Evolutionary conservation across 2,113 vertebrate species (phyloP), one percentile per base, ranked within the genome.

Genomic region (Candoia aspera): DNA sequence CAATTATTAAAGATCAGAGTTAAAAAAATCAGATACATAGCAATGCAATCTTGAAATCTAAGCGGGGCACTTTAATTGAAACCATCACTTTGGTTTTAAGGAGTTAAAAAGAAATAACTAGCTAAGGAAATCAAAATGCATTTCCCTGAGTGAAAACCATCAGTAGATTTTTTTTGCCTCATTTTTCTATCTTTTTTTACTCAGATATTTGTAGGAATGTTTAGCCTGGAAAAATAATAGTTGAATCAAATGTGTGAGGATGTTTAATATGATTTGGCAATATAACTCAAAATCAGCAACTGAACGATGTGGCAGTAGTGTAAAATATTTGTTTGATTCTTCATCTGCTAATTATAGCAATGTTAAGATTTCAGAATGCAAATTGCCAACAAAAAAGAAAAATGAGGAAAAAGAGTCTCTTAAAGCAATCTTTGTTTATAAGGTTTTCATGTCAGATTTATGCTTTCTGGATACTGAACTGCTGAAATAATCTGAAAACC

Each of bases 241-340:
- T 93, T 95, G 95, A 96, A 94, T 95, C 84, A 42, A 95, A 94
- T 95, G 94, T 96, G 93, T 95, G 94, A 93, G 94, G 91, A 95
- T 94, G 94, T 94, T 96, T 96, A 96, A 96, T 95, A 95, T 93
- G 90, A 83, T 93, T 95, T 95, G 92, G 93, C 95, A 96, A 96
- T 96, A 94, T 93, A 90, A 79, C 64, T 93, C 26, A 92, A 89
- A 94, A 95, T 96, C 94, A 91, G 90, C 94, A 95, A 94, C 95
- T 19, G 57, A 86, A 83, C 37, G 85, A 83, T 83, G 54, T 83
- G 73, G 58, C 42, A 64, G 37, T 84, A 96, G 94, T 96, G 94
- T 94, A 94, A 92, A 94, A 93, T 92, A 95, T 94, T 23, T 60
- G 73, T 42, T 92, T 92, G 95, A 96, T 96, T 95, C 94, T 95